Conservation (phyloP, 2,888 invertebrate species). For the Rhimphoctona megacephalus region DNA sequence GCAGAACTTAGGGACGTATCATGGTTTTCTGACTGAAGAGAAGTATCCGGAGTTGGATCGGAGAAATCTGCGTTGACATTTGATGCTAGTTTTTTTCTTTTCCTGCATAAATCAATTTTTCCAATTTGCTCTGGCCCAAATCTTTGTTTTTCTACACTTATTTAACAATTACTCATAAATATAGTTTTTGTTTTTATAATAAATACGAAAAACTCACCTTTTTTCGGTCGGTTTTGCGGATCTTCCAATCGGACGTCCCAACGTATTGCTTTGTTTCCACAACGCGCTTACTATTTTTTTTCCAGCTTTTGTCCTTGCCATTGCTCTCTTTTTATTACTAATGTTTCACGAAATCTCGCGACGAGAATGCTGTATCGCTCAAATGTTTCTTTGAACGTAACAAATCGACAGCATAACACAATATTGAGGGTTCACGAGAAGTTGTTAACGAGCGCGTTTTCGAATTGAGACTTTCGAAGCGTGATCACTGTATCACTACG, state of each 20-base stretch:
- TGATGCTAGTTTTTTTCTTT: constrained; percentile 19
- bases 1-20: not conserved
- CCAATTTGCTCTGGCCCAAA: not conserved
- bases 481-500: not conserved
- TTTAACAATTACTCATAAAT: not conserved
- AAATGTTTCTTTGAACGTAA: not conserved
- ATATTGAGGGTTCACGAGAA: not conserved
- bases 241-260: constrained; percentile 9
- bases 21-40: not conserved
- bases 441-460: constrained; percentile 4
- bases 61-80: not conserved
- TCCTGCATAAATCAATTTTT: constrained; percentile 10
- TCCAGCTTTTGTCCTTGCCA: constrained; percentile 36
- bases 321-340: not conserved
- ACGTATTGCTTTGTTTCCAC: constrained; percentile 17
- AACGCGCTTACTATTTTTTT: not conserved
- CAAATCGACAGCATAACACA: not conserved
- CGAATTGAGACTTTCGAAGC: no score
- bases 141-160: not conserved
- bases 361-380: not conserved
- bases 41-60: not conserved
- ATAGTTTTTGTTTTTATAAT: not conserved
- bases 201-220: constrained; percentile 29
- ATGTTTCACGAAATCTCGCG: not conserved
- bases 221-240: constrained; percentile 29